Percentiles rank a stretch among this genome's conserved stretches.
phyloP scores from a whole-genome alignment of 2,888 invertebrate genomes.

The Drosophila mayaguana region DNA sequence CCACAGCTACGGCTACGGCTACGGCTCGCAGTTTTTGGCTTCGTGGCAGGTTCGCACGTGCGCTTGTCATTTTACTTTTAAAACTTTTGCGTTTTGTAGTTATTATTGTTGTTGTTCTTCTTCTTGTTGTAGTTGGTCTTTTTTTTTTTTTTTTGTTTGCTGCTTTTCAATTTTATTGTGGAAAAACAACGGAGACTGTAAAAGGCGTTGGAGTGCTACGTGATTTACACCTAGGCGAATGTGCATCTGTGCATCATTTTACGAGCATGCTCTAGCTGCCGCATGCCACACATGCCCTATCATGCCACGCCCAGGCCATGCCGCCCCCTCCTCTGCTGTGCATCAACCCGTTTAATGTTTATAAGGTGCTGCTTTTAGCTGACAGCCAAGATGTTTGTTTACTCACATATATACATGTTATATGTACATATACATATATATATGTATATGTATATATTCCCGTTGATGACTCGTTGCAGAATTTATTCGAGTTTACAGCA shows the following conservation, averaged over 20 bases:
- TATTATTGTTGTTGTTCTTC: slow-evolving; percentile 33
- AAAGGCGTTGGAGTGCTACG: slow-evolving; percentile 76
- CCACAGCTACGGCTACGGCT: background rate
- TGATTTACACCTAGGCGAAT: slow-evolving; percentile 77
- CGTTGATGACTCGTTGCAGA: slow-evolving; percentile 60
- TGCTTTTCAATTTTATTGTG: slow-evolving; percentile 79
- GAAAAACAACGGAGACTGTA: slow-evolving; percentile 74
- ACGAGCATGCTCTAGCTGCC: slow-evolving; percentile 44
- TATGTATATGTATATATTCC: slow-evolving; percentile 56
- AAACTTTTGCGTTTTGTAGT: slow-evolving; percentile 71
- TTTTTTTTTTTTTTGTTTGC: slow-evolving; percentile 48
- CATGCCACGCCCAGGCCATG: background rate
- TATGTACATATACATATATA: slow-evolving; percentile 49
- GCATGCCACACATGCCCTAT: slow-evolving; percentile 42
- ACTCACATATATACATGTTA: slow-evolving; percentile 29
- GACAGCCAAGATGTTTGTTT: slow-evolving; percentile 68
- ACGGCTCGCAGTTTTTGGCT: slow-evolving; percentile 39
- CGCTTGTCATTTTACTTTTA: slow-evolving; percentile 79
- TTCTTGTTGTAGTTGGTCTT: slow-evolving; percentile 25
- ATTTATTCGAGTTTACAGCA: slow-evolving; percentile 66
- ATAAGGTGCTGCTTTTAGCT: slow-evolving; percentile 79
- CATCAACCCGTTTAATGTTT: slow-evolving; percentile 68
- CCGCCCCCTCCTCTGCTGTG: background rate
- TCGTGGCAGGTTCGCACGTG: slow-evolving; percentile 69
- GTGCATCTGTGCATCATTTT: slow-evolving; percentile 67